Conservation (phyloP, 2,113 vertebrate species). For the Dolichotis patagonum region DNA sequence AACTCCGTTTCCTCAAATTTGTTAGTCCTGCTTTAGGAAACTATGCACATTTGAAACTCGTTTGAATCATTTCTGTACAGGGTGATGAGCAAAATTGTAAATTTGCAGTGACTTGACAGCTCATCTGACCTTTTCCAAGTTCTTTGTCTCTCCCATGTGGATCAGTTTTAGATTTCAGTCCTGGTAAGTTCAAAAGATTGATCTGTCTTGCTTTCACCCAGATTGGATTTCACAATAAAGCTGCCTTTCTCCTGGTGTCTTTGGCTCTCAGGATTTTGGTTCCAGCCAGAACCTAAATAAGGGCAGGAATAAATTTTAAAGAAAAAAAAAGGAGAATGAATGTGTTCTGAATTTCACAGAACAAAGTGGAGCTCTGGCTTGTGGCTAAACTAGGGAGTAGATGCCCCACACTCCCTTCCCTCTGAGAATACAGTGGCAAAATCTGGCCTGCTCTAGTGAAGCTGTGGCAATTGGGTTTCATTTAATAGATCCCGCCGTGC, state of each 20-base stretch:
- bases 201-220: not conserved
- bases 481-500: constrained; percentile 34
- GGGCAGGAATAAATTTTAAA: constrained; percentile 31
- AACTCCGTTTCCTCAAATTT: not conserved
- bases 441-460: constrained; percentile 50
- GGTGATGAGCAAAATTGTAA: constrained; percentile 11
- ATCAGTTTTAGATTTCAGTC: not conserved
- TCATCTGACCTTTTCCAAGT: constrained; percentile 20
- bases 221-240: constrained; percentile 63
- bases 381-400: constrained; percentile 28
- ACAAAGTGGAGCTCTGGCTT: constrained; percentile 64
- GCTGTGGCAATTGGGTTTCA: constrained; percentile 66
- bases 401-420: not conserved
- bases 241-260: not conserved
- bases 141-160: not conserved
- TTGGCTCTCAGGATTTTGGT: constrained; percentile 32
- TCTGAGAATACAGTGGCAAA: constrained; percentile 58
- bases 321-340: not conserved
- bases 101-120: constrained; percentile 32
- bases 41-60: not conserved
- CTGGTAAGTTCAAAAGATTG: not conserved
- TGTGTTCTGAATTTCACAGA: constrained; percentile 73
- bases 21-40: not conserved
- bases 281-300: constrained; percentile 59
- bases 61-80: not conserved